A percentile compares a stretch with the other conserved stretches of the same genome.
These are phyloP conservation scores for Riptortus pedestris DNA, from an alignment of 1,140 invertebrate species.

Conservation along the genomic window DNA sequence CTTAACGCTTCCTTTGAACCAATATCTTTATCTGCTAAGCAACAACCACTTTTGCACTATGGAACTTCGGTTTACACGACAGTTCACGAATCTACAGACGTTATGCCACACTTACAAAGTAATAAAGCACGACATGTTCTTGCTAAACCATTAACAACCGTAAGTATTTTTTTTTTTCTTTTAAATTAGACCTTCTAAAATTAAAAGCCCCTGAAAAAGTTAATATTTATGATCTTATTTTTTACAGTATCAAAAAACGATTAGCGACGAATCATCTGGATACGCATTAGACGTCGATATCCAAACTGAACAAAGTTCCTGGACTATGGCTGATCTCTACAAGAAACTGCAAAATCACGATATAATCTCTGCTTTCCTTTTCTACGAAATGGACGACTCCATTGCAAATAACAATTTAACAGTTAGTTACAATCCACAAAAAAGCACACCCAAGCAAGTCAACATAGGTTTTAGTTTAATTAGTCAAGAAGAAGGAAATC, in stretches of 20 bases:
- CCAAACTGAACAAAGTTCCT: slow-evolving; percentile 38
- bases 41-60: neutral
- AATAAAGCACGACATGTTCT: neutral
- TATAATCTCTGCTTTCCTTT: slow-evolving; percentile 32
- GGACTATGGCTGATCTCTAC: slow-evolving; percentile 32
- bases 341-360: slow-evolving; percentile 25
- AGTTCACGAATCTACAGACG: neutral
- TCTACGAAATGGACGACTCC: slow-evolving; percentile 24
- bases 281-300: slow-evolving; percentile 40
- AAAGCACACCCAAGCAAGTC: slow-evolving; percentile 31
- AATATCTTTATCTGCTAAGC: neutral
- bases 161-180: no score
- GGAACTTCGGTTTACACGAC: neutral
- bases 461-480: slow-evolving; percentile 27
- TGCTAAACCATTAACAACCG: neutral
- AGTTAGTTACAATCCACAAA: slow-evolving; percentile 29
- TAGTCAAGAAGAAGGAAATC: no score
- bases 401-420: slow-evolving; percentile 28
- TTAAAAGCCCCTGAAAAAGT: no score
- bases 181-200: no score
- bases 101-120: neutral
- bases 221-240: no score
- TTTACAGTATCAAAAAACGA: slow-evolving; percentile 24
- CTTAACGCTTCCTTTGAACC: neutral
- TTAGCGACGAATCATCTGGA: slow-evolving; percentile 35